Evolutionary conservation across 1,140 invertebrate genomes (phyloP).

Genomic region (Portunus trituberculatus): DNA sequence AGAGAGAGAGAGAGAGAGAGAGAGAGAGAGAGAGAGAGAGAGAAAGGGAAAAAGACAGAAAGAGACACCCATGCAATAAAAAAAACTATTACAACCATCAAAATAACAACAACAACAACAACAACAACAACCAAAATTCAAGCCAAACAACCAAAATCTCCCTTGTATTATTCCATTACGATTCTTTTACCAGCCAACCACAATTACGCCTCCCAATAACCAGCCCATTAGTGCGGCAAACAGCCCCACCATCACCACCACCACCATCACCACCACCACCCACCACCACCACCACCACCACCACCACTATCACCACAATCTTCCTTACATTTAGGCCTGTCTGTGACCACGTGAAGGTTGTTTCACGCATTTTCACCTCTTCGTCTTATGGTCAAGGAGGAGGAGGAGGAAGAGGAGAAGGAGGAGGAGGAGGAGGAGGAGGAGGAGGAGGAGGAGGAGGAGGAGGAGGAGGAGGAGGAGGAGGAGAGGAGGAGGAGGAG

Average conservation of each 20-base stretch:
- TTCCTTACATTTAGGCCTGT: background rate
- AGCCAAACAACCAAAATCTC: background rate
- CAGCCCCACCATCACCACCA: background rate
- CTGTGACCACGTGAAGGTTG: background rate
- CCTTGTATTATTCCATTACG: background rate
- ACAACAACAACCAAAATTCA: background rate
- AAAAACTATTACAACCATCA: background rate
- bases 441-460: too few relatives aligned
- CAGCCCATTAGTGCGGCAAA: background rate
- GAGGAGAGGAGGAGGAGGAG: too few relatives aligned
- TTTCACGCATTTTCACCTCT: too few relatives aligned
- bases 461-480: too few relatives aligned
- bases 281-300: background rate
- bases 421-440: too few relatives aligned
- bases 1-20: background rate
- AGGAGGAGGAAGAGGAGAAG: too few relatives aligned
- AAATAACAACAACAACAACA: background rate
- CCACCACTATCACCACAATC: background rate
- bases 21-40: background rate
- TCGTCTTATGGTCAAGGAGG: too few relatives aligned
- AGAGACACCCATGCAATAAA: too few relatives aligned
- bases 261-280: background rate
- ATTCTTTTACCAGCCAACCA: background rate
- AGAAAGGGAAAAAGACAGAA: background rate
- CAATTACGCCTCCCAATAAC: background rate